Base-by-base conservation (phyloP, 2,113 vertebrate species). In the Oenanthe melanoleuca region DNA sequence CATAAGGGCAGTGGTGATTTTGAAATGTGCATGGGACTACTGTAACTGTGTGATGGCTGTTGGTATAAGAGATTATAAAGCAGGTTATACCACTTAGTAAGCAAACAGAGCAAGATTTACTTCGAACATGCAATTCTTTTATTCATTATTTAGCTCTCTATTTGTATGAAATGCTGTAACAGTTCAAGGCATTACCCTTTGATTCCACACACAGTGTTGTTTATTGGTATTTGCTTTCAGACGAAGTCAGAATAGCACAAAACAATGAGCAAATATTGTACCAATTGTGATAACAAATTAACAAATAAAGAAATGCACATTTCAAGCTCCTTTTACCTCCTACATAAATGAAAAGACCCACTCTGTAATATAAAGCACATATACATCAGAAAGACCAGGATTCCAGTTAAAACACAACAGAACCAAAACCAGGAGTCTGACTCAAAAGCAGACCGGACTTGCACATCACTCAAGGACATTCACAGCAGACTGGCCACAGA, bases 21-120 rank as follows among this genome's bases (percentile, higher is more conserved):
- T 92, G 97, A 96, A 97, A 98, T 97, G 93, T 98, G 97, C 75
- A 95, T 97, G 78, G 98, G 98, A 94, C 98, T 98, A 97, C 93
- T 94, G 78, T 94, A 92, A 94, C 96, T 97, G 96, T 98, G 95
- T 94, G 96, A 96, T 44, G 95, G 97, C 98, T 99, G 97, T 96
- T 97, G 97, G 92, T 87, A 97, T 79, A 98, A 98, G 94, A 98
- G 97, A 97, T 98, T 97, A 97, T 95, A 97, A 92, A 97, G 97
- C 89, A 97, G 55, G 91, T 98, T 98, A 97, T 92, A 91, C 73
- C 75, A 93, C 70, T 88, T 67, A 94, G 83, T 85, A 94, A 94
- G 67, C 79, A 71, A 87, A 82, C 74, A 90, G 63, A 72, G 38
- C 42, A 92, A 95, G 91, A 94, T 94, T 96, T 93, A 95, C 80